phyloP scores from a whole-genome alignment of 2,797 vertebrate species.

The Leptatherina wallacei region DNA sequence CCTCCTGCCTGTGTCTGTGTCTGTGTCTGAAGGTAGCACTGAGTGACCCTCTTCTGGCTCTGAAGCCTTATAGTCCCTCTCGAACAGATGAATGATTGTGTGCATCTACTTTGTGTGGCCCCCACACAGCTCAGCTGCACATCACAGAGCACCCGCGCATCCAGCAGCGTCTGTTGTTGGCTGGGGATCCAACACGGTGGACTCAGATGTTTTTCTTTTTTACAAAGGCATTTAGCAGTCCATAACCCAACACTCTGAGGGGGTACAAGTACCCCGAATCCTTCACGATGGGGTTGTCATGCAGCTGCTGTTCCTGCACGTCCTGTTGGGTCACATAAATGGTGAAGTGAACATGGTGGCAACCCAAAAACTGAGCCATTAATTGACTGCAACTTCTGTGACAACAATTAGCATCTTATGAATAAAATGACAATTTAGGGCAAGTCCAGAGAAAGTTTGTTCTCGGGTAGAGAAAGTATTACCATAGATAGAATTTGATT shows the following conservation, averaged over 20 bases:
- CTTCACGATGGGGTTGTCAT: conserved; percentile 43
- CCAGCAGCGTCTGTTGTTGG: conserved; percentile 68
- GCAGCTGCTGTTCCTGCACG: conserved; percentile 36
- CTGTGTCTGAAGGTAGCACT: conserved; percentile 36
- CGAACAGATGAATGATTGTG: conserved; percentile 87
- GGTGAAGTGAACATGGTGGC: conserved; percentile 42
- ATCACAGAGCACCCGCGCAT: conserved; percentile 84
- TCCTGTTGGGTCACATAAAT: conserved; percentile 42
- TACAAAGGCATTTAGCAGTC: conserved; percentile 59
- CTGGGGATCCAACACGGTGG: conserved; percentile 37
- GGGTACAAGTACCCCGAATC: conserved; percentile 59
- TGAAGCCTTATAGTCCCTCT: conserved; percentile 75
- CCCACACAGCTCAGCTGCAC: conserved; percentile 76
- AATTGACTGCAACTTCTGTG: conserved; percentile 68
- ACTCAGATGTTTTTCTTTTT: conserved; percentile 63
- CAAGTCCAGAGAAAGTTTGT: background rate
- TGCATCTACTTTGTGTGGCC: conserved; percentile 82
- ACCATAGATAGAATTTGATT: background rate
- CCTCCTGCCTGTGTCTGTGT: conserved; percentile 40
- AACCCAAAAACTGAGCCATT: conserved; percentile 72
- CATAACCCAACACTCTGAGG: conserved; percentile 63
- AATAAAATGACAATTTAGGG: background rate
- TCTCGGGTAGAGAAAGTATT: background rate
- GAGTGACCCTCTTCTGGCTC: conserved; percentile 60
- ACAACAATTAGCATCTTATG: background rate